Percentiles rank a stretch among this genome's conserved stretches.
phyloP scores from a whole-genome alignment of 2,888 invertebrate genomes.

The Campoplex capitator region DNA sequence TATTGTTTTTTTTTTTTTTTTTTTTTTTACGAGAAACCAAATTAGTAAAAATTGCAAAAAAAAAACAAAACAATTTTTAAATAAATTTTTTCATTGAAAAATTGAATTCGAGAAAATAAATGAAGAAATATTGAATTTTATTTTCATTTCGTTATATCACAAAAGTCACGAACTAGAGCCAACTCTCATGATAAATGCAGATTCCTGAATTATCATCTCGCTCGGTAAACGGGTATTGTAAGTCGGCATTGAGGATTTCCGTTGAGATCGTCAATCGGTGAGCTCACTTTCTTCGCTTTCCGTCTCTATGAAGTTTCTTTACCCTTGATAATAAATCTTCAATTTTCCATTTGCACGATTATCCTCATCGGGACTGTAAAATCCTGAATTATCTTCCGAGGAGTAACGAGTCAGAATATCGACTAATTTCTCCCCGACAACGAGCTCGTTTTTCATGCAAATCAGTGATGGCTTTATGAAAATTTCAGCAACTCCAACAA shows the following conservation, averaged over 20 bases:
- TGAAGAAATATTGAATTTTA: neutral
- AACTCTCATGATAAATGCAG: conserved; percentile 44
- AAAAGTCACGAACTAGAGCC: conserved; percentile 51
- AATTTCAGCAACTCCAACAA: conserved; percentile 70
- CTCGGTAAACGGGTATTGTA: conserved; percentile 35
- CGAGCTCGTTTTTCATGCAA: conserved; percentile 49
- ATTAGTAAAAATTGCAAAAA: neutral
- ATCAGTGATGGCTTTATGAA: conserved; percentile 64
- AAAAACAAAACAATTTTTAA: neutral
- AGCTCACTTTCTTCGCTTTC: neutral
- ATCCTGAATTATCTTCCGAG: conserved; percentile 31
- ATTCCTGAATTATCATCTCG: conserved; percentile 67
- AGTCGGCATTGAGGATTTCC: conserved; percentile 71
- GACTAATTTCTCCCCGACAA: too few relatives aligned
- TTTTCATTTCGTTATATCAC: neutral
- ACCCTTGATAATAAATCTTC: neutral
- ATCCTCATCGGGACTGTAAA: neutral
- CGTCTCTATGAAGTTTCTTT: conserved; percentile 23
- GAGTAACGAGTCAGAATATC: neutral
- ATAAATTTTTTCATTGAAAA: neutral
- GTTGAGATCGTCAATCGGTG: conserved; percentile 10
- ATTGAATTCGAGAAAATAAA: neutral
- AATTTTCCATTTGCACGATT: neutral
- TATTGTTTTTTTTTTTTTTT: too few relatives aligned
- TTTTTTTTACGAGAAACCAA: too few relatives aligned